Evolutionary conservation across 2,113 vertebrate species (phyloP).

Genomic region (Ploceus nigricollis): DNA sequence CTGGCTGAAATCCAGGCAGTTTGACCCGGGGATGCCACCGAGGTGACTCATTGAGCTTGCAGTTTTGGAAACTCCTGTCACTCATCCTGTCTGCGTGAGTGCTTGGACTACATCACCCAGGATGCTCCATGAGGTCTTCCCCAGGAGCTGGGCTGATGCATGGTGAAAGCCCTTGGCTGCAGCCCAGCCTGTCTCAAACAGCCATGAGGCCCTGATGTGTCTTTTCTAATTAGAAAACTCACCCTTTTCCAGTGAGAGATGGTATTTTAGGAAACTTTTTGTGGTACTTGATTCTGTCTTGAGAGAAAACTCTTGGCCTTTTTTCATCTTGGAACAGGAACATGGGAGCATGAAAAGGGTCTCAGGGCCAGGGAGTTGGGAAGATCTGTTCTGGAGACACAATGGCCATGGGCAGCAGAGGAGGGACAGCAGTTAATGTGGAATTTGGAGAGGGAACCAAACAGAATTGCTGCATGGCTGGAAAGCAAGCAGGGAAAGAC

Average conservation of each 20-base stretch:
- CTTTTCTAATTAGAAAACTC: background rate
- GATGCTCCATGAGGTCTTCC: background rate
- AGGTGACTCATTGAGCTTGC: background rate
- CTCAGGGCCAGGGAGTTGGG: background rate
- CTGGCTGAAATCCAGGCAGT: background rate
- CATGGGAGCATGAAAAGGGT: background rate
- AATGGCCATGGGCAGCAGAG: background rate
- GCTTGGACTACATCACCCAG: background rate
- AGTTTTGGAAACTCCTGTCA: background rate
- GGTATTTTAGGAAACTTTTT: constrained; percentile 3
- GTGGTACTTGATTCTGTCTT: background rate
- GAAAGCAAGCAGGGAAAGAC: background rate
- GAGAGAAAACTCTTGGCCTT: background rate
- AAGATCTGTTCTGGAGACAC: background rate
- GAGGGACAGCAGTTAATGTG: background rate
- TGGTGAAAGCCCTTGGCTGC: background rate
- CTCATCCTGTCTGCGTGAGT: background rate
- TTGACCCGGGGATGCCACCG: background rate
- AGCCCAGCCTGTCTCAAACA: background rate
- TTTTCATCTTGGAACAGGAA: background rate
- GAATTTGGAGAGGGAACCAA: background rate
- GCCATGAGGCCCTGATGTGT: background rate
- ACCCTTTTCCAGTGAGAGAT: background rate
- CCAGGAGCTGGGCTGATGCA: background rate
- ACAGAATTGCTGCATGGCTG: background rate